Base-by-base conservation (phyloP, 37 sponge, comb jelly and placozoan species). In the Ianthella basta region DNA sequence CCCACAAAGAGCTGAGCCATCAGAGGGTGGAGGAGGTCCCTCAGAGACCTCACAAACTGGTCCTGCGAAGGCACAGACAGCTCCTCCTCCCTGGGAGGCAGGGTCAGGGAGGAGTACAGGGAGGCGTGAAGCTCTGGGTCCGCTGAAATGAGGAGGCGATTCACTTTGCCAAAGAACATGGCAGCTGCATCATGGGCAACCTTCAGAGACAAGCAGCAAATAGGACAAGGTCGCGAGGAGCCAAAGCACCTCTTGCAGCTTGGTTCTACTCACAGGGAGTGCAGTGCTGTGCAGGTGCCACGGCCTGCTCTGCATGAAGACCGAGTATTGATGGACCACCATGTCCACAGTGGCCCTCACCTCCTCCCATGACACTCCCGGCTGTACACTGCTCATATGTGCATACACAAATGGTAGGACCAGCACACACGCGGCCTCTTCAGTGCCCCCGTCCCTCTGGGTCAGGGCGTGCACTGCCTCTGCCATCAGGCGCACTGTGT, bases 1-100 rank as follows among this genome's bases (percentile, higher is more conserved):
- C 78, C 78, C 23, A 75, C 54, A 24, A 75, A 75, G 78, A 41
- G 40, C n/a, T 44, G 24, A 15, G 33, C 37, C 44, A 75, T 24
- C 20, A 53, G 96, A 79, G 99, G 64, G 95, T 97, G 60, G 95
- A 99, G 88, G 93, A 93, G 66, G 54, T 73, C 36, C 96, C 99
- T 10, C 94, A 99, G 59, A 91, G 92, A 0, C 86, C 93, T 39
- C 3, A 75, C 50, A 53, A 75, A 40, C n/a, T 18, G 20, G 10
- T 75, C 78, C 23, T 16, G 16, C 3, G 33, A 16, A 2, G 25
- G 16, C 10, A 5, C 3, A 15, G 78, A 12, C 13, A 50, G 40
- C 1, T 3, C 21, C 25, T 44, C 78, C 20, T 20, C 37, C 15
- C 53, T 41, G 8, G 54, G 14, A 4, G 53, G 37, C 3, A 3